Percentiles rank a stretch among this genome's conserved stretches.
These are phyloP conservation scores for Crambe crambe DNA, from an alignment of 37 sponge, comb jelly and placozoan species.

Conservation along the genomic window DNA sequence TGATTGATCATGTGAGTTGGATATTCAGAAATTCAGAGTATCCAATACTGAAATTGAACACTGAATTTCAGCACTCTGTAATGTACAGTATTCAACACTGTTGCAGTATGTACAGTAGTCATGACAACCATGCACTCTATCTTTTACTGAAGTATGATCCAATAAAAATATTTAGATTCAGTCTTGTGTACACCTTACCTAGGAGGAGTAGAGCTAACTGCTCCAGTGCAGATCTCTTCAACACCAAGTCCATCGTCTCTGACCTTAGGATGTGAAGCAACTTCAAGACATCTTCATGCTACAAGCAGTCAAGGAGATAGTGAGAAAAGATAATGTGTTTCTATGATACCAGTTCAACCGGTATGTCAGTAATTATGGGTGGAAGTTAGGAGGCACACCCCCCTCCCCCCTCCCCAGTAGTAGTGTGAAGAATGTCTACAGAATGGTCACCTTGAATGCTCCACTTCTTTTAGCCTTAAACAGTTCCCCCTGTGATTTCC, in stretches of 20 bases:
- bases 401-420: no score
- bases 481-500: not conserved
- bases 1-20: no score
- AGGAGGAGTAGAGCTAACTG: slow-evolving; percentile 56
- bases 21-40: no score
- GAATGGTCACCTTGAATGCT: not conserved
- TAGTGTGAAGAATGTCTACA: no score
- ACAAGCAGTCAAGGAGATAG: not conserved
- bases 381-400: no score
- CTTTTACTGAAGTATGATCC: not conserved
- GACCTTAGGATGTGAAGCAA: slow-evolving; percentile 60
- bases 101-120: no score
- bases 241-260: slow-evolving; percentile 27
- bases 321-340: not conserved
- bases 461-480: not conserved
- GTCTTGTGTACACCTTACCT: no score
- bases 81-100: not conserved
- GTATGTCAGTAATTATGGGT: not conserved
- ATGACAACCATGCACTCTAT: not conserved
- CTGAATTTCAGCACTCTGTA: not conserved
- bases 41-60: not conserved
- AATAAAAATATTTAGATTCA: no score
- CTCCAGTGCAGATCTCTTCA: slow-evolving; percentile 69
- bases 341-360: no score
- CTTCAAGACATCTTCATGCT: slow-evolving; percentile 58